A percentile compares a stretch with the other conserved stretches of the same genome.
These are phyloP conservation scores for Deilephila porcellus DNA, from an alignment of 2,888 invertebrate species.

Conservation along the genomic window DNA sequence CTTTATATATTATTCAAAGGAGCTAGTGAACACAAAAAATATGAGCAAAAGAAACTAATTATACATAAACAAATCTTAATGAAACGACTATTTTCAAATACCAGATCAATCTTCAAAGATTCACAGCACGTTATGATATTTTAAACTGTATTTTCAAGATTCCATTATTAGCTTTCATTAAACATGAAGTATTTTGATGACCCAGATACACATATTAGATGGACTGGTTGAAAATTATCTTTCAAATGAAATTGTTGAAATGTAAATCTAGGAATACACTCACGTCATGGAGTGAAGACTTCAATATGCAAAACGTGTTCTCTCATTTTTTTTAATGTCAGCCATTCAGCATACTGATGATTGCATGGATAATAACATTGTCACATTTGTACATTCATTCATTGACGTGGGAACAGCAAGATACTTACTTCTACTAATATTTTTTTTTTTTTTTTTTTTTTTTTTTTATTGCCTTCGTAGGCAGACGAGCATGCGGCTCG, in stretches of 20 bases:
- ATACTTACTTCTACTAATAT: too few relatives aligned
- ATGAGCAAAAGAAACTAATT: neutral
- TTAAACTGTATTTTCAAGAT: constrained; percentile 7
- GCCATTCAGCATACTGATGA: neutral
- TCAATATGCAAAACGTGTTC: neutral
- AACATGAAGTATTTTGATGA: constrained; percentile 21
- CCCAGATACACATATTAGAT: constrained; percentile 17
- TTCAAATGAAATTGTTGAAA: constrained; percentile 12
- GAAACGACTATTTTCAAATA: neutral
- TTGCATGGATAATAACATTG: too few relatives aligned
- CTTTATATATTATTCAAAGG: neutral
- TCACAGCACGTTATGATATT: neutral
- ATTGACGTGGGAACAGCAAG: neutral
- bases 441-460: too few relatives aligned
- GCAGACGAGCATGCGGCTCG: too few relatives aligned
- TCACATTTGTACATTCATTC: neutral
- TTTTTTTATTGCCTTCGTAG: too few relatives aligned
- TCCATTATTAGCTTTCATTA: constrained; percentile 9
- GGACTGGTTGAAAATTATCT: constrained; percentile 10
- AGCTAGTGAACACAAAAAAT: neutral
- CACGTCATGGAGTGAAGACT: neutral
- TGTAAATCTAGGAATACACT: constrained; percentile 7
- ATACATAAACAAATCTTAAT: neutral
- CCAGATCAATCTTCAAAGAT: neutral
- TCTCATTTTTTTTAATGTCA: neutral